Evolutionary conservation across 2,888 invertebrate species (phyloP).

Genomic region (Callyntrura guangdongensis): DNA sequence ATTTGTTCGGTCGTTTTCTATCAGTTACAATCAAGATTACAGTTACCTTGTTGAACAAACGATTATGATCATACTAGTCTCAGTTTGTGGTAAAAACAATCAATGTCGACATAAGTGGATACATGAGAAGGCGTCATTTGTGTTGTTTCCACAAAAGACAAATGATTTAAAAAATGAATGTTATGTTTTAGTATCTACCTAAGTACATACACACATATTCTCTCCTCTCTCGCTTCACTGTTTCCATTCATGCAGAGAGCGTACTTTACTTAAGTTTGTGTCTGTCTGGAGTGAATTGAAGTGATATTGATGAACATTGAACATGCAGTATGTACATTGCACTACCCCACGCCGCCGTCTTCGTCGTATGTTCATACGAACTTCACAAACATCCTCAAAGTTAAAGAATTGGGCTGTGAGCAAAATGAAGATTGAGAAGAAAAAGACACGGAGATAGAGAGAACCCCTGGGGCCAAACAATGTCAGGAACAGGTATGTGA

Average conservation of each 20-base stretch:
- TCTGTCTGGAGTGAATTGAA: no score
- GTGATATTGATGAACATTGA: no score
- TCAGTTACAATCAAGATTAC: no score
- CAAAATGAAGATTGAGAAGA: conserved; percentile 1
- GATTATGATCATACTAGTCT: no score
- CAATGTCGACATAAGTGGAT: neutral
- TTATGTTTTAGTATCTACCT: neutral
- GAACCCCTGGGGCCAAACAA: conserved; percentile 76
- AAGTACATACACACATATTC: neutral
- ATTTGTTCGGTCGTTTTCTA: no score
- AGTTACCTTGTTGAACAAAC: no score
- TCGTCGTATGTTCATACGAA: neutral
- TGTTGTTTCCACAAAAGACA: no score
- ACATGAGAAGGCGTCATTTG: neutral
- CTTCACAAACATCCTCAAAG: conserved; percentile 18
- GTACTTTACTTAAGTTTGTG: no score
- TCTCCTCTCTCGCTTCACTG: no score
- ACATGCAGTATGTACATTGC: no score
- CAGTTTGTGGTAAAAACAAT: neutral
- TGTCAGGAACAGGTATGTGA: conserved; percentile 77
- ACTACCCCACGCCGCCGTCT: neutral
- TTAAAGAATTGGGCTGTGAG: neutral
- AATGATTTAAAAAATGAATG: neutral
- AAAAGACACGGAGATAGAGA: conserved; percentile 33
- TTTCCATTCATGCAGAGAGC: no score